These are phyloP conservation scores for Aphelocoma californica DNA, from an alignment of 2,797 vertebrate genomes.

Conservation along the genomic window DNA sequence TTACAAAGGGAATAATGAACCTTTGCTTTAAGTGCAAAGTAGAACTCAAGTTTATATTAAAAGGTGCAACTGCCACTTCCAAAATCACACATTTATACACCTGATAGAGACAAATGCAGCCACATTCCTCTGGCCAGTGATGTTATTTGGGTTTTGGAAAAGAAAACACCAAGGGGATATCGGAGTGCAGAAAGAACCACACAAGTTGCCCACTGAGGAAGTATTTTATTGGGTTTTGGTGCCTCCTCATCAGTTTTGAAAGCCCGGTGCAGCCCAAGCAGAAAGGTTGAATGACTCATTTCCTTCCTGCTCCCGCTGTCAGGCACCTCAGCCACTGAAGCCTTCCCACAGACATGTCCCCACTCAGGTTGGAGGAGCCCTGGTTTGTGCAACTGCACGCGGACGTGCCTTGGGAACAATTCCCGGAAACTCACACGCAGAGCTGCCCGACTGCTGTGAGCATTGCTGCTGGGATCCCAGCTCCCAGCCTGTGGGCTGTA, in stretches of 20 bases:
- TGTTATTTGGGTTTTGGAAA: background rate
- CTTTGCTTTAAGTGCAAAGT: background rate
- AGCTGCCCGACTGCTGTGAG: background rate
- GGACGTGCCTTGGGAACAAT: constrained; percentile 30
- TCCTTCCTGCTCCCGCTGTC: constrained; percentile 48
- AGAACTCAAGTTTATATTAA: background rate
- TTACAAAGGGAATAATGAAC: background rate
- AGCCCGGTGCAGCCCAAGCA: background rate
- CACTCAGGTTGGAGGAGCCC: accelerated
- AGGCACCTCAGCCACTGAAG: background rate
- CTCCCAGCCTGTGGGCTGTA: accelerated
- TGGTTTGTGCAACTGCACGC: background rate
- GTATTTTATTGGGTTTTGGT: background rate
- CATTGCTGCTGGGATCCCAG: background rate
- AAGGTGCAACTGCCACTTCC: background rate
- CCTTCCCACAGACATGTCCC: background rate
- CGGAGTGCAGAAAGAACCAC: background rate
- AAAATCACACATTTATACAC: background rate
- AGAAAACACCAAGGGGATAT: background rate
- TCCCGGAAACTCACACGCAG: background rate
- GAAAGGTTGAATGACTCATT: constrained; percentile 50
- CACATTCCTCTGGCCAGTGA: background rate
- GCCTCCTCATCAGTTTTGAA: constrained; percentile 14
- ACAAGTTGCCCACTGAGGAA: background rate
- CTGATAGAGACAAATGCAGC: background rate